Base-by-base conservation (phyloP, 2,113 vertebrate species). In the Paedocypris sp. region DNA sequence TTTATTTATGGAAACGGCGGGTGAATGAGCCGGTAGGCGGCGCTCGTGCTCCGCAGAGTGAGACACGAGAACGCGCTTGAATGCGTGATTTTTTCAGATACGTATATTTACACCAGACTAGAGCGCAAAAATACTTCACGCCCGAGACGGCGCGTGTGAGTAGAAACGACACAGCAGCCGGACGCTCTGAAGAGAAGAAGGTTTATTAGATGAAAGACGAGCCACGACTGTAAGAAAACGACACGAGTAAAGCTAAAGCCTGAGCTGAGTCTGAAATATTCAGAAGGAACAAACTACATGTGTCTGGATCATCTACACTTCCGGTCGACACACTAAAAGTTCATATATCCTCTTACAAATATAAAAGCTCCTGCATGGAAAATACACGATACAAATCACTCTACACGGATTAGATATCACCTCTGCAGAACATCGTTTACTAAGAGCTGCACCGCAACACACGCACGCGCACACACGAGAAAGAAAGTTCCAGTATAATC, bases 261-360 rank as follows among this genome's bases (percentile, higher is more conserved):
- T 87, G 86, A 87, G 86, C 84, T 83, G 83, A 82, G 81, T 86
- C 86, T 87, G 86, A 87, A 87, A 87, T 87, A 86, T 87, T 87
- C 86, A 87, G 86, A 86, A 85, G 61, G 86, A 85, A 77, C 76
- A 82, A 86, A 87, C 85, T 87, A 87, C 82, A 85, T 86, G 85
- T 87, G 83, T 87, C 85, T 79, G 78, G 79, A 85, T 85, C 83
- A 69, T 84, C 80, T 84, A 82, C 82, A 80, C 69, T 67, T 68
- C 79, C 79, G 80, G 79, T 84, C 72, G 80, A 87, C 84, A 86
- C 83, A 86, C 85, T 83, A 85, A 86, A 81, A 79, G 77, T 84
- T 81, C 77, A 82, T 75, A 75, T 77, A 75, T 72, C 70, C 78
- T 74, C 82, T 83, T 86, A 84, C 84, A 86, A 86, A 86, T 87